phyloP scores from a whole-genome alignment of 2,113 vertebrate species.

The Microtus pennsylvanicus region DNA sequence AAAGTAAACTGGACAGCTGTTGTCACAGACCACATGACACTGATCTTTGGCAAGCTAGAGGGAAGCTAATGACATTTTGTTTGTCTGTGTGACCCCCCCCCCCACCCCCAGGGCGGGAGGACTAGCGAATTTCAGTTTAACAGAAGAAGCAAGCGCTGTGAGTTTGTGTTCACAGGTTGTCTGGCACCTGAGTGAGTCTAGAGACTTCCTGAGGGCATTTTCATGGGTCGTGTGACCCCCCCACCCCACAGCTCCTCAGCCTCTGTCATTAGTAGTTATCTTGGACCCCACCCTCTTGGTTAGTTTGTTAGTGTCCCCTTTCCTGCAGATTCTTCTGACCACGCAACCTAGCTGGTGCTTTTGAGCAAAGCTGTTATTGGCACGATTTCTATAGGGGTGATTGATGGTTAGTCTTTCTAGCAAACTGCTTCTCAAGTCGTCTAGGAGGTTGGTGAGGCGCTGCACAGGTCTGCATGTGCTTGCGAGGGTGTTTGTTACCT shows the following conservation, averaged over 20 bases:
- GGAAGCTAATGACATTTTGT: neutral
- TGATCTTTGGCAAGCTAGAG: neutral
- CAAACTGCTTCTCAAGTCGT: neutral
- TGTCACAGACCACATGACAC: neutral
- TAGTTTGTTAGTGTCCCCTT: neutral
- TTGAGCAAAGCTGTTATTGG: neutral
- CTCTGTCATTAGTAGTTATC: neutral
- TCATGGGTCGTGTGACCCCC: neutral
- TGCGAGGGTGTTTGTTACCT: neutral
- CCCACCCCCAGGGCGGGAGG: accelerated
- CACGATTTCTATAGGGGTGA: neutral
- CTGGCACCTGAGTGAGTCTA: neutral
- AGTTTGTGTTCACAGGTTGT: neutral
- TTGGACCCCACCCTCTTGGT: neutral
- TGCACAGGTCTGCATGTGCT: neutral
- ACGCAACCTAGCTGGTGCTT: neutral
- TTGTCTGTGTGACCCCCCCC: neutral
- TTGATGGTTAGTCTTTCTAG: neutral
- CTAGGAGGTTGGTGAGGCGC: neutral
- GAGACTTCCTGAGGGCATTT: neutral
- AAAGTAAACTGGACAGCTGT: neutral
- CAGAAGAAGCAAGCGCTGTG: neutral
- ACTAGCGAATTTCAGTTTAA: neutral
- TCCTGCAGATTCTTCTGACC: neutral
- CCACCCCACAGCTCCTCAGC: accelerated